These are phyloP conservation scores for Anseranas semipalmata DNA, from an alignment of 2,113 vertebrate genomes.

Conservation along the genomic window DNA sequence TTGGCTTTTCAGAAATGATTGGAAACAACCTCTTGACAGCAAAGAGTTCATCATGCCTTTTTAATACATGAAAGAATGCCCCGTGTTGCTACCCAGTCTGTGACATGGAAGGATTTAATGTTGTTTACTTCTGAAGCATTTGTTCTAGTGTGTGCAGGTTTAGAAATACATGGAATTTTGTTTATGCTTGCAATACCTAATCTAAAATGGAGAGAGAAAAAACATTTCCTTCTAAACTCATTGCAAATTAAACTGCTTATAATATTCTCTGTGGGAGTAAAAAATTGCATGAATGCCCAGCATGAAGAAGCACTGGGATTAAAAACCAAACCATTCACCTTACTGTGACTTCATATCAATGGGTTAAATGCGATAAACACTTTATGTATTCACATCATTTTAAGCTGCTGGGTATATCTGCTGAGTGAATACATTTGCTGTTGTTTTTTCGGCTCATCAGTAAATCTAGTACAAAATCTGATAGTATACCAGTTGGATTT, in stretches of 20 bases:
- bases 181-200: neutral
- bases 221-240: neutral
- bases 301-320: neutral
- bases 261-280: neutral
- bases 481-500: slow-evolving; percentile 47
- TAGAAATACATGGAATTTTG: neutral
- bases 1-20: neutral
- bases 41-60: neutral
- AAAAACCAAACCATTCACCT: slow-evolving; percentile 2
- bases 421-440: slow-evolving; percentile 40
- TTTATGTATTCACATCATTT: slow-evolving; percentile 38
- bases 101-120: neutral
- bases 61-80: neutral
- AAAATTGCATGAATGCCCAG: neutral
- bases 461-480: slow-evolving; percentile 46
- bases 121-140: neutral
- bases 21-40: neutral
- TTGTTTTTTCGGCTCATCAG: slow-evolving; percentile 20
- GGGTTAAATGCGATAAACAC: slow-evolving; percentile 43
- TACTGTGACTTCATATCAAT: neutral
- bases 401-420: slow-evolving; percentile 15
- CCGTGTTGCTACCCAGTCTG: neutral
- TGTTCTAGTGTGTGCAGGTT: neutral
- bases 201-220: neutral
- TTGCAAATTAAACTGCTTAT: neutral